phyloP scores from a whole-genome alignment of 1,140 invertebrate species.

The Oreohelix idahoensis region DNA sequence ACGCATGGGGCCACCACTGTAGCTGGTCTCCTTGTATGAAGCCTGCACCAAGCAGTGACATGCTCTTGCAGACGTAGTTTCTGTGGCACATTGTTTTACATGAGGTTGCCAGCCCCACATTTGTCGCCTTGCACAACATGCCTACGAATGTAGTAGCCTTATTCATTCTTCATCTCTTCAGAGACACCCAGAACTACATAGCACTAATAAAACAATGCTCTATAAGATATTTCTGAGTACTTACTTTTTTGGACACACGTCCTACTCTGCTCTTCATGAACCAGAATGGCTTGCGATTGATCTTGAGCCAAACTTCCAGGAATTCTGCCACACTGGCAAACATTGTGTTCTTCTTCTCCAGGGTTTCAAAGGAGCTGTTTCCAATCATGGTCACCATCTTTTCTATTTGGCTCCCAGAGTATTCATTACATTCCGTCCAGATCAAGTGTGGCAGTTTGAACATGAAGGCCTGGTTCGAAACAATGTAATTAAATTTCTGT shows the following conservation, averaged over 20 bases:
- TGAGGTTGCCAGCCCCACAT: too few species aligned
- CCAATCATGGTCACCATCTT: constrained; percentile 49
- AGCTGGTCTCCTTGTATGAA: too few species aligned
- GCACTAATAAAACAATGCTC: neutral
- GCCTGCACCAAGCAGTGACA: too few species aligned
- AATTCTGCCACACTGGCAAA: constrained; percentile 54
- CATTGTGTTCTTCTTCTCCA: constrained; percentile 51
- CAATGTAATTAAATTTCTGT: too few species aligned
- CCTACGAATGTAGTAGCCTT: too few species aligned
- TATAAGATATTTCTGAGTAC: neutral
- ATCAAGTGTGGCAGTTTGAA: constrained; percentile 71
- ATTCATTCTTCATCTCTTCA: too few species aligned
- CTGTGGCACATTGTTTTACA: too few species aligned
- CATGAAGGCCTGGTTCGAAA: constrained; percentile 55
- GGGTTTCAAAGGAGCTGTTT: constrained; percentile 18
- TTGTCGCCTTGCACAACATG: too few species aligned
- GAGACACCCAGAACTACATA: too few species aligned
- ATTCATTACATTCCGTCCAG: constrained; percentile 63
- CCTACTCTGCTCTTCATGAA: constrained; percentile 38
- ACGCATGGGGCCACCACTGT: too few species aligned
- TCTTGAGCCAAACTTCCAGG: constrained; percentile 53
- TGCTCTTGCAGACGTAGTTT: too few species aligned
- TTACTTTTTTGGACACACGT: constrained; percentile 26
- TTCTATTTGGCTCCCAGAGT: constrained; percentile 56
- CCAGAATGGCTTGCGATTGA: constrained; percentile 52